A percentile compares a stretch with the other conserved stretches of the same genome.
phyloP scores from a whole-genome alignment of 2,888 invertebrate species.

The Agelastica alni region DNA sequence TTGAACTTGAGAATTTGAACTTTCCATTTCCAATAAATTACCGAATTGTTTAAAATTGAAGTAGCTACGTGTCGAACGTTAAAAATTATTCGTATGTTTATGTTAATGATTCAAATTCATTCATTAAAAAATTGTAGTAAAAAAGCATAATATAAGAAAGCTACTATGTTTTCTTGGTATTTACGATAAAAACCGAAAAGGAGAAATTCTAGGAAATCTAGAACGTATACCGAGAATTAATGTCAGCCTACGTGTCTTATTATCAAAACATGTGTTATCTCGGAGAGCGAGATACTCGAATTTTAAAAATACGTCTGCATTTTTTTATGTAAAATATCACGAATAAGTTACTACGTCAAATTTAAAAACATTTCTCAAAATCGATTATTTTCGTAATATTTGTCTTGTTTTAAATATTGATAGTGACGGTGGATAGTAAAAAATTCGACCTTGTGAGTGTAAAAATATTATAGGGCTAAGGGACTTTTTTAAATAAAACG shows the following conservation, averaged over 20 bases:
- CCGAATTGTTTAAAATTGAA: not conserved
- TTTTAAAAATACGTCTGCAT: no score
- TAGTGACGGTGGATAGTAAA: no score
- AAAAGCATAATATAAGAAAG: not conserved
- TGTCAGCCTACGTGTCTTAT: not conserved
- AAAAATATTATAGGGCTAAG: no score
- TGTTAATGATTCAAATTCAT: not conserved
- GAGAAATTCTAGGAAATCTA: not conserved
- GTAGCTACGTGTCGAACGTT: not conserved
- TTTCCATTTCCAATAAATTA: not conserved
- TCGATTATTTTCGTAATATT: no score
- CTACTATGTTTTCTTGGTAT: slow-evolving; percentile 1
- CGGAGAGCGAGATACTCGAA: no score
- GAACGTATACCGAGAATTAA: not conserved
- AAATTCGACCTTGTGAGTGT: no score
- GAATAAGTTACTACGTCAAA: no score
- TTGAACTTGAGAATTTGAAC: slow-evolving; percentile 2
- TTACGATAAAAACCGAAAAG: not conserved
- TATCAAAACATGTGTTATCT: not conserved
- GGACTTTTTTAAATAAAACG: no score
- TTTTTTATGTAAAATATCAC: no score
- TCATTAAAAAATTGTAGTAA: slow-evolving; percentile 2
- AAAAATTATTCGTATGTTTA: not conserved
- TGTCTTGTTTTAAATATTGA: no score
- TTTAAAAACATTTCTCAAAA: no score